These are phyloP conservation scores for Heteractis magnifica DNA, from an alignment of 92 coral and sea anemone species.

Conservation along the genomic window DNA sequence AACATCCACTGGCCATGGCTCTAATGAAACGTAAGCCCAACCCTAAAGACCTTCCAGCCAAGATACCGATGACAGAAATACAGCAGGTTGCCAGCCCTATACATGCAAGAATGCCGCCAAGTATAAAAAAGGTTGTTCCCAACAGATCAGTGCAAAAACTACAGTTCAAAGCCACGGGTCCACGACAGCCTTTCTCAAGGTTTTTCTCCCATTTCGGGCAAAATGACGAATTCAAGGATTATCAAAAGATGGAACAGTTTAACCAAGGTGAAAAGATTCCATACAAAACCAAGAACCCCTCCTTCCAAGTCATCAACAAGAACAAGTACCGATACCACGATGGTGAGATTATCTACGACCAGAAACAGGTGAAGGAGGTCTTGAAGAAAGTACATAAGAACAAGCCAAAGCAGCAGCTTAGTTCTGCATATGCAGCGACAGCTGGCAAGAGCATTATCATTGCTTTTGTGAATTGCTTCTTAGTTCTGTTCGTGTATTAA, in stretches of 20 bases:
- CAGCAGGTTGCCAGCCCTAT: background rate
- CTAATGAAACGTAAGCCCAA: background rate
- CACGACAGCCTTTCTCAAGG: background rate
- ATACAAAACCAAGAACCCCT: background rate
- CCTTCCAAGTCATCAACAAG: background rate
- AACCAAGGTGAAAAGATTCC: background rate
- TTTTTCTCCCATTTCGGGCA: background rate
- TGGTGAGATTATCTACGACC: background rate
- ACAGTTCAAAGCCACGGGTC: background rate
- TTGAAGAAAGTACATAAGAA: background rate
- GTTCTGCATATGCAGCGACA: background rate
- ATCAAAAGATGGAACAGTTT: background rate
- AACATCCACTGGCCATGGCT: background rate
- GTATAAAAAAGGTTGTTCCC: background rate
- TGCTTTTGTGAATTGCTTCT: background rate
- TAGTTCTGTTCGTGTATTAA: background rate
- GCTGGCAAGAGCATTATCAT: background rate
- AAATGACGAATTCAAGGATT: background rate
- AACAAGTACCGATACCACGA: background rate
- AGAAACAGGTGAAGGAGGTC: background rate
- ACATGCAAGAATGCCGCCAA: background rate
- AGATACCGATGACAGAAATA: background rate
- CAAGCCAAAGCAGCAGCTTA: background rate
- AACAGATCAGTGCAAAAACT: background rate
- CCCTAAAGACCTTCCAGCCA: background rate